These are phyloP conservation scores for Mus spretus DNA, from an alignment of 2,797 vertebrate species.

Conservation along the genomic window DNA sequence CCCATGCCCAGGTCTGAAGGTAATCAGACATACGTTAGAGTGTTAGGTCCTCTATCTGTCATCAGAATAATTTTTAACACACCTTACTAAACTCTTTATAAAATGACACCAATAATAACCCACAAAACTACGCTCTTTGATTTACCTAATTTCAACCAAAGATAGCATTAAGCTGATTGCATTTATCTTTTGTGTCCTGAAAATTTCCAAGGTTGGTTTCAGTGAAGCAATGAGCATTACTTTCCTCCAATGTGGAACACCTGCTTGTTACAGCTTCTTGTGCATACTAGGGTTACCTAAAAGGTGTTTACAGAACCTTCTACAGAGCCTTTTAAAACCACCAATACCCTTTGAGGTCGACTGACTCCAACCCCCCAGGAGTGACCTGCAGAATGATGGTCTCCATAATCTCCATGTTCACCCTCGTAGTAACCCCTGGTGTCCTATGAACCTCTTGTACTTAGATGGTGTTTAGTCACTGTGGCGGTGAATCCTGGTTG, in stretches of 20 bases:
- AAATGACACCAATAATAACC: constrained; percentile 65
- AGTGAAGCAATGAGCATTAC: constrained; percentile 24
- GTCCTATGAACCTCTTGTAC: background rate
- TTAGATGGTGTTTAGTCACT: background rate
- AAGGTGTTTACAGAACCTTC: background rate
- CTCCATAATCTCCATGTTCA: background rate
- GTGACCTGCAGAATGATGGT: background rate
- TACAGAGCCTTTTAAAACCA: background rate
- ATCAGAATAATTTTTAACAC: constrained; percentile 64
- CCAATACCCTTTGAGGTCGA: background rate
- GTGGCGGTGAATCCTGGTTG: background rate
- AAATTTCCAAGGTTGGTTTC: constrained; percentile 42
- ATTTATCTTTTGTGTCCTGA: constrained; percentile 30
- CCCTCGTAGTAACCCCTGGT: background rate
- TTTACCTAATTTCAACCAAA: constrained; percentile 57
- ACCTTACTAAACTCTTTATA: constrained; percentile 65
- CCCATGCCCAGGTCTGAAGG: constrained; percentile 1
- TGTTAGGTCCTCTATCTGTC: constrained; percentile 58
- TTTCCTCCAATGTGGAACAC: background rate
- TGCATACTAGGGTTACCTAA: background rate
- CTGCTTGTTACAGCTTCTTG: background rate
- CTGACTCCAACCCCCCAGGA: background rate
- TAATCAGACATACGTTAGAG: constrained; percentile 50
- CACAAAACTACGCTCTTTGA: background rate
- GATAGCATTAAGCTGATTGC: constrained; percentile 40